Evolutionary conservation across 2,113 vertebrate species (phyloP).

Genomic region (Puma concolor): DNA sequence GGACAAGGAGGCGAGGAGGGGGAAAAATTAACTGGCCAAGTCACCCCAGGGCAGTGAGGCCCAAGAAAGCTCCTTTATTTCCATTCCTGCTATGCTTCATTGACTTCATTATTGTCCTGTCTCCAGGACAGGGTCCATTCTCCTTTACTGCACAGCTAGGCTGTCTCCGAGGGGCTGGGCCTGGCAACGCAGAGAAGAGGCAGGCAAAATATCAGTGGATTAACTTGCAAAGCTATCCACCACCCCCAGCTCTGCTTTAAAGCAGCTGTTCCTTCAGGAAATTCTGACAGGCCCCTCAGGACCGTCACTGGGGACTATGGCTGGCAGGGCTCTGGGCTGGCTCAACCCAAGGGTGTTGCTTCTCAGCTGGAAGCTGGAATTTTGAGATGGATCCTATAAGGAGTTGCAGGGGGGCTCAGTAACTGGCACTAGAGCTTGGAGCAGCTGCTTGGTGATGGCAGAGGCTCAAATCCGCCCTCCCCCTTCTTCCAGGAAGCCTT

Average conservation of each 20-base stretch:
- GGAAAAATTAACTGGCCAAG: conserved; percentile 10
- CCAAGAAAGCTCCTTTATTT: conserved; percentile 42
- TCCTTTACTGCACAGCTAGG: neutral
- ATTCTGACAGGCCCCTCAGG: neutral
- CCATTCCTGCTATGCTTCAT: neutral
- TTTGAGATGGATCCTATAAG: neutral
- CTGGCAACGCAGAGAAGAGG: neutral
- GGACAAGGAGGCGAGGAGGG: neutral
- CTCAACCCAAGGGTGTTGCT: neutral
- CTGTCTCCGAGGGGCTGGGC: conserved; percentile 37
- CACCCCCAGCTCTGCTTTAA: neutral
- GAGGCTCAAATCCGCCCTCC: neutral
- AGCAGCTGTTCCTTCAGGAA: conserved; percentile 32
- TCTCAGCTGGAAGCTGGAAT: neutral
- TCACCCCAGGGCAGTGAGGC: neutral
- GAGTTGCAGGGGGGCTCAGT: neutral
- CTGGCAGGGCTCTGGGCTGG: neutral
- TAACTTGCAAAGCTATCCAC: neutral
- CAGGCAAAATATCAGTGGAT: neutral
- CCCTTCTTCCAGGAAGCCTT: conserved; percentile 33
- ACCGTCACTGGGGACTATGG: neutral
- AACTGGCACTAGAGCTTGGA: neutral
- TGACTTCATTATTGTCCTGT: neutral
- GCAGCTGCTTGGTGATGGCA: neutral
- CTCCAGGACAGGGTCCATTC: neutral